Conservation (phyloP, 2,888 invertebrate genomes). For the Ormyrus nitidulus region DNA sequence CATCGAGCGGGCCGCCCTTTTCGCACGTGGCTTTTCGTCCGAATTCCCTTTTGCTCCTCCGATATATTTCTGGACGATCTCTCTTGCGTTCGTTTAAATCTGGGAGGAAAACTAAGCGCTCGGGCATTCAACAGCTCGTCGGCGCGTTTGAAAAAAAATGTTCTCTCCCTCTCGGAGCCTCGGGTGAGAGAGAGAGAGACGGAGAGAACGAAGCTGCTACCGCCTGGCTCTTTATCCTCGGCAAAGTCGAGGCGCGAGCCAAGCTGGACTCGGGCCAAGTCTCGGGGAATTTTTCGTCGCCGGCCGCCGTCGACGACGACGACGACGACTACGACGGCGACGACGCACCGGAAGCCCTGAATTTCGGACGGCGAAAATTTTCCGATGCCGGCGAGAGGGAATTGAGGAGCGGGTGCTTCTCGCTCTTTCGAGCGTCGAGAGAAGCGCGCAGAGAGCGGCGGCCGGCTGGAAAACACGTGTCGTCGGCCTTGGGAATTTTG, state of each 20-base stretch:
- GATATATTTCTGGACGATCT: too few relatives aligned
- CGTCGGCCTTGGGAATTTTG: too few relatives aligned
- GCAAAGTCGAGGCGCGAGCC: conserved; percentile 20
- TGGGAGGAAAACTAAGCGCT: too few relatives aligned
- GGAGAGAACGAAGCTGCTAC: background rate
- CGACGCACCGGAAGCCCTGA: conserved; percentile 52
- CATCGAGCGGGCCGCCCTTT: background rate
- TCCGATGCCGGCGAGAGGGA: conserved; percentile 33
- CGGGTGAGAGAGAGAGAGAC: background rate
- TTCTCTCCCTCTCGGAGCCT: too few relatives aligned
- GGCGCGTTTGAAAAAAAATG: too few relatives aligned
- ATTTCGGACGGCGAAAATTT: conserved; percentile 26
- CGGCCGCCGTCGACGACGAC: background rate
- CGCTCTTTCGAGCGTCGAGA: too few relatives aligned
- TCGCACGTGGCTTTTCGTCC: background rate
- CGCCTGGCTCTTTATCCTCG: background rate
- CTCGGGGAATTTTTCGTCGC: conserved; percentile 5
- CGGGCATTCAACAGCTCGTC: too few relatives aligned
- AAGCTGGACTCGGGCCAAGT: conserved; percentile 58
- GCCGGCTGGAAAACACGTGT: background rate
- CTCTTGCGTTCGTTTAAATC: too few relatives aligned
- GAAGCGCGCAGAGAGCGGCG: background rate
- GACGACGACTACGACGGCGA: conserved; percentile 33
- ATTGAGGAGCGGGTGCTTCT: background rate
- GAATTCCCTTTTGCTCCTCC: too few relatives aligned